These are phyloP conservation scores for Brachionus rubens DNA, from an alignment of 1,140 invertebrate genomes.

Conservation along the genomic window DNA sequence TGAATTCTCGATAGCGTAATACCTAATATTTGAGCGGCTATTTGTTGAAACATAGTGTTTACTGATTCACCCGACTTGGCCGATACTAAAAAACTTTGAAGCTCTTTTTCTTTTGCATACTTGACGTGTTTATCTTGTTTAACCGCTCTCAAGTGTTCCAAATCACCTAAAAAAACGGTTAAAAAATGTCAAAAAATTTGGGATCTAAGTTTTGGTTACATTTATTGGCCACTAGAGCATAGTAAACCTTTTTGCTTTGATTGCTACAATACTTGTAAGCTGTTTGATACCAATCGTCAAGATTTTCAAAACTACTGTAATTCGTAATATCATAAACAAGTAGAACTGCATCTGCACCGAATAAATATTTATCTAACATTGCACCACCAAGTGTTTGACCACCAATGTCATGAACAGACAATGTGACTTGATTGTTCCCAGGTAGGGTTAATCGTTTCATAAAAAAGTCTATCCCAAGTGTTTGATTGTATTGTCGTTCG, in stretches of 20 bases:
- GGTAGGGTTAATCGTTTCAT: constrained; percentile 70
- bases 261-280: constrained; percentile 65
- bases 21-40: constrained; percentile 68
- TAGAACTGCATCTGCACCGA: constrained; percentile 73
- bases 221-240: constrained; percentile 81
- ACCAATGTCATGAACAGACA: constrained; percentile 80
- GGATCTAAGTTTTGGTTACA: too few species aligned
- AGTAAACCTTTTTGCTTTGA: constrained; percentile 64
- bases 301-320: constrained; percentile 72
- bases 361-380: constrained; percentile 81
- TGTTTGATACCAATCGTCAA: constrained; percentile 71
- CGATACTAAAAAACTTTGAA: constrained; percentile 74
- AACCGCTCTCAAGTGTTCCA: constrained; percentile 78
- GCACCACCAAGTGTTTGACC: constrained; percentile 70
- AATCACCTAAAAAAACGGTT: constrained; percentile 68
- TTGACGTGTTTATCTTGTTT: constrained; percentile 73
- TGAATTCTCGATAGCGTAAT: constrained; percentile 67
- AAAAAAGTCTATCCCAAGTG: constrained; percentile 77
- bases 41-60: constrained; percentile 65
- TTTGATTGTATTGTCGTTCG: constrained; percentile 70
- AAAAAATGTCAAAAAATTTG: too few species aligned
- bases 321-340: constrained; percentile 84
- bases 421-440: constrained; percentile 64
- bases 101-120: constrained; percentile 72
- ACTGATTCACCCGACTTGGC: constrained; percentile 83